Evolutionary conservation across 2,888 invertebrate genomes (phyloP).

Genomic region (Chrysina gloriosa): DNA sequence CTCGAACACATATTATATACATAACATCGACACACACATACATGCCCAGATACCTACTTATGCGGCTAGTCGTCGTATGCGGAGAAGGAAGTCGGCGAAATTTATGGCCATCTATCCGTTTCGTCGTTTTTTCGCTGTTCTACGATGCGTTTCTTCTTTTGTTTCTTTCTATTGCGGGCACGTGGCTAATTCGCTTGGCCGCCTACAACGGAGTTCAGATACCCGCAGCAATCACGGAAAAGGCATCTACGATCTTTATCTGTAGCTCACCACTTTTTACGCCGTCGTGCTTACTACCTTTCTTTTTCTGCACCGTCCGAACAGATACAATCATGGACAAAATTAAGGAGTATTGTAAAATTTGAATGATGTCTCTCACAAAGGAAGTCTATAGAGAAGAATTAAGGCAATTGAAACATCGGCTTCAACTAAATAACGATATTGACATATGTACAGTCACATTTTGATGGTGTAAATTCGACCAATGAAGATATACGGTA

Average conservation of each 20-base stretch:
- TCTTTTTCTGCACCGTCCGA: not conserved
- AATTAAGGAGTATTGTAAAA: no score
- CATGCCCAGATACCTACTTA: not conserved
- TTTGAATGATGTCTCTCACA: no score
- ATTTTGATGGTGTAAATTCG: no score
- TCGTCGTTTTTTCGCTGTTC: constrained; percentile 11
- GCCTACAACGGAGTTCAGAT: constrained; percentile 55
- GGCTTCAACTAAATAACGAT: no score
- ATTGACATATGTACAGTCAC: no score
- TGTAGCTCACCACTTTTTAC: constrained; percentile 8
- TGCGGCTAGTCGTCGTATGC: not conserved
- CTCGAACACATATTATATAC: not conserved
- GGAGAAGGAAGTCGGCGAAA: constrained; percentile 36
- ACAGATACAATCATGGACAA: no score
- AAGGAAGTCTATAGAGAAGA: no score
- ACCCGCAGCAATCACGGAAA: constrained; percentile 57
- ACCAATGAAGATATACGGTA: not conserved
- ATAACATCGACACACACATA: not conserved
- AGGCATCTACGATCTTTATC: constrained; percentile 57
- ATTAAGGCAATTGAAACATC: no score
- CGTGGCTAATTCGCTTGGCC: constrained; percentile 58
- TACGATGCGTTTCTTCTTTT: constrained; percentile 26
- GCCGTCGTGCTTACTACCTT: no score
- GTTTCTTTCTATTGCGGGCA: constrained; percentile 54
- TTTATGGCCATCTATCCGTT: constrained; percentile 31